Conservation (phyloP, 2,113 vertebrate genomes). For the Oncorhynchus nerka region DNA sequence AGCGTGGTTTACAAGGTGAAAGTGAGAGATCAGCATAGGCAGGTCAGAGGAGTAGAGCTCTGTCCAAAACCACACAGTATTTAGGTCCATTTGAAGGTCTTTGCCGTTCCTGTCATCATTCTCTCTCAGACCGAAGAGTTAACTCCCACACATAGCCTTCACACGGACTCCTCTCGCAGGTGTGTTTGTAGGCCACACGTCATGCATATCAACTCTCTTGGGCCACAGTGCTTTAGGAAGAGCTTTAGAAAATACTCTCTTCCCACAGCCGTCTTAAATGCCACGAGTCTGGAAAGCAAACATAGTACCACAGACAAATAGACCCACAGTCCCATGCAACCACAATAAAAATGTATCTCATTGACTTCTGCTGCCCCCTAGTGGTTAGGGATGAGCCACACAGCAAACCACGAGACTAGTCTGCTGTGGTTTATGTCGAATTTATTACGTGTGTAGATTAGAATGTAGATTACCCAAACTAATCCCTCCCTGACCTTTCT, state of each 20-base stretch:
- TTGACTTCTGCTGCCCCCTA: slow-evolving; percentile 16
- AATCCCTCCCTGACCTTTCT: neutral
- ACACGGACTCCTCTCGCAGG: neutral
- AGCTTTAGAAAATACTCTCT: no score
- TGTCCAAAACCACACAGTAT: slow-evolving; percentile 6
- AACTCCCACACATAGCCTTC: neutral
- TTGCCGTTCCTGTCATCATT: neutral
- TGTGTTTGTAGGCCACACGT: neutral
- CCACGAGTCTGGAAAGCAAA: no score
- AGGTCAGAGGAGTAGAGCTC: slow-evolving; percentile 5
- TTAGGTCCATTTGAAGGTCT: neutral
- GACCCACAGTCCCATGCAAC: neutral
- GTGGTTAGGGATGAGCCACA: neutral
- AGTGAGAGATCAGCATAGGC: neutral
- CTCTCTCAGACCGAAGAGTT: neutral
- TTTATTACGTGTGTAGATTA: neutral
- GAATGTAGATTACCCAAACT: neutral
- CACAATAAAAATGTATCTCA: neutral
- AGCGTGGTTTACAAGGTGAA: no score
- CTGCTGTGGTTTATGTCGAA: neutral
- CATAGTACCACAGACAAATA: no score
- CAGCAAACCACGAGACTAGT: neutral
- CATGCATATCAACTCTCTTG: neutral
- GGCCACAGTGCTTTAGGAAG: neutral
- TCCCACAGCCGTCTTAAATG: no score